Base-by-base conservation (phyloP, 1,140 invertebrate genomes). In the Cataglyphis hispanica region DNA sequence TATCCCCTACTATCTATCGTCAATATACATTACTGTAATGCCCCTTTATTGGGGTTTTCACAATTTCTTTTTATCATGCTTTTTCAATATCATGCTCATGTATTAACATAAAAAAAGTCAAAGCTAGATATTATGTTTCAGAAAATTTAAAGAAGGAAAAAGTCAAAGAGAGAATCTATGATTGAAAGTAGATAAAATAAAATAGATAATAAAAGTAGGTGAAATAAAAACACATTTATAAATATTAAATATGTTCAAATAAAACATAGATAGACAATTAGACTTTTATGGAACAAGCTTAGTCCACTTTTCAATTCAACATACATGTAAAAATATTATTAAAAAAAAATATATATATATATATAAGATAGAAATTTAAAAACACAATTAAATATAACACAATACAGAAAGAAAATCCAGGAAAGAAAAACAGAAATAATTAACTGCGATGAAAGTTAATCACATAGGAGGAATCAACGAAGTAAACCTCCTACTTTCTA, bases 1-100 rank as follows among this genome's bases (percentile, higher is more conserved):
- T 46, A 53, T 56, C 66, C 46, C n/a, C 13, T 19, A 53, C 66
- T 31, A 40, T 61, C 13, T 43, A 22, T 67, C 43, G 31, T 31
- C 16, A 43, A 3, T 67, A 25, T 43, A 25, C 5, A 43, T 81
- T 60, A 46, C 13, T 74, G 11, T 22, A 61, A 46, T 74, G 37
- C 67, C 67, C 37, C 27, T 72, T 37, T n/a, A 81, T 72, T 66
- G 19, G 8, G 22, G 46, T 50, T 50, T 46, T 43, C 63, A 8
- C 69, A 40, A 69, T 37, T 40, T 25, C 25, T 70, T 43, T 11
- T 40, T 19, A 13, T 80, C 78, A 25, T 5, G 37, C 25, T 70
- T 70, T 58, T 22, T 10, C 46, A 46, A 70, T 50, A 50, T 43
- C 34, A 25, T 37, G 67, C 37, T 19, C 31, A 8, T 56, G n/a